Conservation (phyloP, 2,797 vertebrate species). For the Natrix natrix region DNA sequence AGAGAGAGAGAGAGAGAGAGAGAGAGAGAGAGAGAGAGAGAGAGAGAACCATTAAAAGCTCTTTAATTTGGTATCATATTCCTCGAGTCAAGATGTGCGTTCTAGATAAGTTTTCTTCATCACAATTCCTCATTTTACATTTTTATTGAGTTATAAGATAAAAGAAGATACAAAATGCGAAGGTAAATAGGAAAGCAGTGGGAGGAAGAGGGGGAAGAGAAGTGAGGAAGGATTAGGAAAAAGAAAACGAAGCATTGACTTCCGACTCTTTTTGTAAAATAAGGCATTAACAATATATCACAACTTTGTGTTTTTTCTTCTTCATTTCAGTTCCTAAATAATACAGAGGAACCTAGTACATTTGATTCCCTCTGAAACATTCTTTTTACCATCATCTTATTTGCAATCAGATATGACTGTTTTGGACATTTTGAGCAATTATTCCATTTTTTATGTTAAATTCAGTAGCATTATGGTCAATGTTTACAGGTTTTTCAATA, state of each 20-base stretch:
- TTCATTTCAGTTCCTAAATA: background rate
- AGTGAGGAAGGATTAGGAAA: background rate
- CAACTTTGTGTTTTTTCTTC: background rate
- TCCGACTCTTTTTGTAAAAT: background rate
- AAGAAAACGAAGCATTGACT: background rate
- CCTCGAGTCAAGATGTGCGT: background rate
- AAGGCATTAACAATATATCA: background rate
- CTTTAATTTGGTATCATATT: background rate
- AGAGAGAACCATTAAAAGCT: background rate
- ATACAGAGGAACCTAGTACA: background rate
- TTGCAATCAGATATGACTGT: background rate
- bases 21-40: no score
- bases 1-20: background rate
- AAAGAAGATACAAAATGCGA: background rate
- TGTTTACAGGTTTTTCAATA: background rate
- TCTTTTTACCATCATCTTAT: background rate
- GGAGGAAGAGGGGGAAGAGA: background rate
- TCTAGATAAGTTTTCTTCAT: background rate
- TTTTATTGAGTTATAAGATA: background rate
- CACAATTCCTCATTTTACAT: background rate
- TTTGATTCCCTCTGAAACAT: background rate
- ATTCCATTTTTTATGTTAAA: background rate
- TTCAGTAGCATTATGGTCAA: background rate
- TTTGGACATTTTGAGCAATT: background rate
- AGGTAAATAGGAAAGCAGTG: background rate